Percentiles rank a stretch among this genome's conserved stretches.
Evolutionary conservation across 2,888 invertebrate genomes (phyloP).

Genomic region (Pegoplata infirma): DNA sequence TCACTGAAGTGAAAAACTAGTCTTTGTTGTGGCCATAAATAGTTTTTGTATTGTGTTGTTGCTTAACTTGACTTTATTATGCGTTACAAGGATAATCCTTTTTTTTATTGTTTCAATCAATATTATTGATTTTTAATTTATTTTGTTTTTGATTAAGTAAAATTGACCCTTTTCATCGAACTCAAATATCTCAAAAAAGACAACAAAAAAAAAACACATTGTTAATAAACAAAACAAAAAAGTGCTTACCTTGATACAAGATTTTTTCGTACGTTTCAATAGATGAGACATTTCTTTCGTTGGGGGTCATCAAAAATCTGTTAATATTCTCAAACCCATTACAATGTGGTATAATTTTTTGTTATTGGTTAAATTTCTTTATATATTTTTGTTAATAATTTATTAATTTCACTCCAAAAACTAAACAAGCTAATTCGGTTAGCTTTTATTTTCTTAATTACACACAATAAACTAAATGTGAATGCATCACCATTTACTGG

Average conservation of each 20-base stretch:
- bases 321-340: conserved; percentile 42
- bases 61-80: conserved; percentile 10
- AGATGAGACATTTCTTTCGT: conserved; percentile 74
- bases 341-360: conserved; percentile 28
- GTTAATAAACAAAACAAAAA: neutral
- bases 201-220: too few species aligned
- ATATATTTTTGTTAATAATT: conserved; percentile 1
- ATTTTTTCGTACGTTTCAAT: conserved; percentile 76
- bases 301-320: conserved; percentile 30
- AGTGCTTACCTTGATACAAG: conserved; percentile 77
- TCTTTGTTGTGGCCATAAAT: conserved; percentile 38
- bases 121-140: conserved; percentile 56
- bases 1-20: neutral
- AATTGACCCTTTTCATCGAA: neutral
- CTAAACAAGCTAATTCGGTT: conserved; percentile 7
- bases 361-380: conserved; percentile 5
- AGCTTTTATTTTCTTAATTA: conserved; percentile 20
- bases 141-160: conserved; percentile 40
- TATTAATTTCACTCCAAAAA: conserved; percentile 18
- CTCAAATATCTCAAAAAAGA: too few species aligned
- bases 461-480: conserved; percentile 47
- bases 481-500: conserved; percentile 48
- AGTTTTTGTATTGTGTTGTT: neutral
- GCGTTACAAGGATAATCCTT: conserved; percentile 58
- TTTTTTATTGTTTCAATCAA: conserved; percentile 49